Conservation (phyloP, 2,113 vertebrate genomes). For the Miniopterus natalensis region DNA sequence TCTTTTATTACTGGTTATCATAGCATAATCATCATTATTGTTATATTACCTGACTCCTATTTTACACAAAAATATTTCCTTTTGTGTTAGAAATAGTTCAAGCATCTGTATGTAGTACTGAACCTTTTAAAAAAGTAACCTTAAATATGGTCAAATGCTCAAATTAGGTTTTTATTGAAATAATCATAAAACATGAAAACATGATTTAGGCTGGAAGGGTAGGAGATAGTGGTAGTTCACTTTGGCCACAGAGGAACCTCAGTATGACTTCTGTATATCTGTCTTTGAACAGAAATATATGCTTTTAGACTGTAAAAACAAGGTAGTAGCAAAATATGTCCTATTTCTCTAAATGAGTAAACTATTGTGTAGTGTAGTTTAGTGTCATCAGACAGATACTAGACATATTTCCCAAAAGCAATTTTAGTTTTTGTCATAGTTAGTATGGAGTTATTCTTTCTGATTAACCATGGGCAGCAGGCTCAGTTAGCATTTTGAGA, state of each 20-base stretch:
- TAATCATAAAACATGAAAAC: constrained; percentile 34
- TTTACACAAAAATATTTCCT: constrained; percentile 50
- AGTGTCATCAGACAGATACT: background rate
- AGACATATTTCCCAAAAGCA: background rate
- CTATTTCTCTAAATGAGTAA: background rate
- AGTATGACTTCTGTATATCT: background rate
- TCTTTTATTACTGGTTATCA: constrained; percentile 32
- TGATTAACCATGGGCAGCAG: background rate
- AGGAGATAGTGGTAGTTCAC: background rate
- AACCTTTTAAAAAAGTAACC: constrained; percentile 34
- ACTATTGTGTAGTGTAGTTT: background rate
- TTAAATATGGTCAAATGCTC: background rate
- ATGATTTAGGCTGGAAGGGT: background rate
- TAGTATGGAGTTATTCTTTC: constrained; percentile 8
- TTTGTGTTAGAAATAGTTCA: background rate
- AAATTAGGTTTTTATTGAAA: constrained; percentile 26
- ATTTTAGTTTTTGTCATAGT: constrained; percentile 32
- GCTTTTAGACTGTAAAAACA: background rate
- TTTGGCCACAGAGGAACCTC: background rate
- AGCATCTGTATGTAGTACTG: background rate
- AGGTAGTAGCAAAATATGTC: background rate
- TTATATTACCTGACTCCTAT: background rate
- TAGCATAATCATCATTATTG: background rate
- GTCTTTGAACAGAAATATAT: constrained; percentile 51
- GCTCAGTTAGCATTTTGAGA: constrained; percentile 24